Percentiles rank a stretch among this genome's conserved stretches.
Evolutionary conservation across 1,140 invertebrate species (phyloP).

Genomic region (Cryptotermes secundus): DNA sequence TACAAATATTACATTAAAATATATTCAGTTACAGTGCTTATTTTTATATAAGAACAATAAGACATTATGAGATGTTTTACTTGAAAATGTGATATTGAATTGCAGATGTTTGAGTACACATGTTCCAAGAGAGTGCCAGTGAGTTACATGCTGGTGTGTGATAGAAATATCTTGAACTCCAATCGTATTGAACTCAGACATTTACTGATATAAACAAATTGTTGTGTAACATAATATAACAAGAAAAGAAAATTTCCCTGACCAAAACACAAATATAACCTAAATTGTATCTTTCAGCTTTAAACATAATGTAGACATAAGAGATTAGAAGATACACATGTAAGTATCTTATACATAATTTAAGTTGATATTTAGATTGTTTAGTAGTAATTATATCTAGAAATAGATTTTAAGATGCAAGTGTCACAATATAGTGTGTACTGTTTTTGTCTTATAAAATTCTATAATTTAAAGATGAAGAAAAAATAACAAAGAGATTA

Average conservation of each 20-base stretch:
- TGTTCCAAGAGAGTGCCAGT: not conserved
- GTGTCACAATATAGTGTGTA: not conserved
- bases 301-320: not conserved
- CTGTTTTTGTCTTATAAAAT: not conserved
- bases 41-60: not conserved
- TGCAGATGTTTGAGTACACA: not conserved
- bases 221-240: not conserved
- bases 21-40: too few species aligned
- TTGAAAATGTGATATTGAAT: not conserved
- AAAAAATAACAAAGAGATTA: not conserved
- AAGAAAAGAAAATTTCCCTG: not conserved
- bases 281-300: not conserved
- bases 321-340: not conserved
- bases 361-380: conserved; percentile 8
- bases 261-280: not conserved
- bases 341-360: not conserved
- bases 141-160: not conserved
- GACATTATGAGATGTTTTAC: not conserved
- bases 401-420: not conserved
- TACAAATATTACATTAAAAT: too few species aligned
- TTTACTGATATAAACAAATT: not conserved
- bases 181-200: not conserved
- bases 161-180: not conserved
- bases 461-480: not conserved
- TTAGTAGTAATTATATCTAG: not conserved